Evolutionary conservation across 2,888 invertebrate species (phyloP).

Genomic region (Acrobasis consociella): DNA sequence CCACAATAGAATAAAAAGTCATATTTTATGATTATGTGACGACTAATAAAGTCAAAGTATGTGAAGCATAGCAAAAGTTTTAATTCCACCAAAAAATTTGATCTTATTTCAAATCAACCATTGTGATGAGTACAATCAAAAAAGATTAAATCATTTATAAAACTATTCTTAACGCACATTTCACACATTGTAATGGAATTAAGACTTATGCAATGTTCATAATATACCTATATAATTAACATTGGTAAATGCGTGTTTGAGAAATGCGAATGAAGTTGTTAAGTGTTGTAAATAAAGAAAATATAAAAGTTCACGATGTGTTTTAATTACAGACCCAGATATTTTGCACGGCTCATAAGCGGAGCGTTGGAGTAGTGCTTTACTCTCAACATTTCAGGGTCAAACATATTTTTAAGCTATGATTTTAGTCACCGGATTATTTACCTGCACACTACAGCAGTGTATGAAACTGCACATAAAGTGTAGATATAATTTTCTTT

Average conservation of each 20-base stretch:
- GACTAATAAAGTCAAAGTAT: constrained; percentile 30
- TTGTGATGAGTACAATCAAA: not conserved
- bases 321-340: constrained; percentile 17
- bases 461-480: no score
- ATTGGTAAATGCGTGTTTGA: constrained; percentile 44
- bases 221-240: constrained; percentile 31
- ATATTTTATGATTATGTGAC: constrained; percentile 20
- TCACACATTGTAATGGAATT: constrained; percentile 15
- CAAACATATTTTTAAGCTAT: not conserved
- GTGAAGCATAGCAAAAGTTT: constrained; percentile 36
- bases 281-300: constrained; percentile 62
- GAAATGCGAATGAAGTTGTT: constrained; percentile 54
- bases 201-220: constrained; percentile 35
- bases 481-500: no score
- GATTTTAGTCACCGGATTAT: no score
- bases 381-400: no score
- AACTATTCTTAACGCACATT: not conserved
- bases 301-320: constrained; percentile 34
- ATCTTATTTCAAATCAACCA: constrained; percentile 19
- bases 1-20: constrained; percentile 14
- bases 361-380: no score
- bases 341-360: no score
- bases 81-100: constrained; percentile 21
- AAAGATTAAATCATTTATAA: not conserved
- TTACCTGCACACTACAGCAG: no score